These are phyloP conservation scores for Chamaetylas fuelleborni DNA, from an alignment of 2,113 vertebrate genomes.

Conservation along the genomic window DNA sequence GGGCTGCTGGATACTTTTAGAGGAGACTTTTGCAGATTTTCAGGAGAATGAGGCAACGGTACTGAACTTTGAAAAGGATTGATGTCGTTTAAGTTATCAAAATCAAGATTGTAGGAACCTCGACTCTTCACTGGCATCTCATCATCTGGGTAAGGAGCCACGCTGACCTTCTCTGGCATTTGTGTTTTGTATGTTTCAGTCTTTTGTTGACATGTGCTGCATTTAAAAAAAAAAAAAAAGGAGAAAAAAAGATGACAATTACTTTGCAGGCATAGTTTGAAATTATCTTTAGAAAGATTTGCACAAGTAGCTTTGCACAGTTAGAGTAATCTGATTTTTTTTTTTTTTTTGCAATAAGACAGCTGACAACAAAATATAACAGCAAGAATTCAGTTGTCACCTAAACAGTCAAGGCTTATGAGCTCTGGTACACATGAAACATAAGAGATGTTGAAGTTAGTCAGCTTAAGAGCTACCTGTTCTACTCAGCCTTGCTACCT, in stretches of 20 bases:
- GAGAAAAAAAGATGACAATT: neutral
- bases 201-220: constrained; percentile 43
- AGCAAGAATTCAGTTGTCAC: neutral
- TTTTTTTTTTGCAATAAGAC: neutral
- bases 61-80: constrained; percentile 45
- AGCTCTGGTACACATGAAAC: neutral
- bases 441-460: neutral
- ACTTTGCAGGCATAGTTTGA: neutral
- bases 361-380: neutral
- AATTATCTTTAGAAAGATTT: neutral
- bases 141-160: neutral
- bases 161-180: neutral
- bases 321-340: neutral
- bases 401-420: neutral
- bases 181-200: neutral
- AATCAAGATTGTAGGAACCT: constrained; percentile 73
- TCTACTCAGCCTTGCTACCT: neutral
- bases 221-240: neutral
- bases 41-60: constrained; percentile 18
- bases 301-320: neutral
- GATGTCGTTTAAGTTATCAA: neutral
- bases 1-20: neutral
- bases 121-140: constrained; percentile 53
- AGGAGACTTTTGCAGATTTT: neutral
- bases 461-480: neutral